Evolutionary conservation across 2,888 invertebrate species (phyloP).

Genomic region (Diaperis boleti): DNA sequence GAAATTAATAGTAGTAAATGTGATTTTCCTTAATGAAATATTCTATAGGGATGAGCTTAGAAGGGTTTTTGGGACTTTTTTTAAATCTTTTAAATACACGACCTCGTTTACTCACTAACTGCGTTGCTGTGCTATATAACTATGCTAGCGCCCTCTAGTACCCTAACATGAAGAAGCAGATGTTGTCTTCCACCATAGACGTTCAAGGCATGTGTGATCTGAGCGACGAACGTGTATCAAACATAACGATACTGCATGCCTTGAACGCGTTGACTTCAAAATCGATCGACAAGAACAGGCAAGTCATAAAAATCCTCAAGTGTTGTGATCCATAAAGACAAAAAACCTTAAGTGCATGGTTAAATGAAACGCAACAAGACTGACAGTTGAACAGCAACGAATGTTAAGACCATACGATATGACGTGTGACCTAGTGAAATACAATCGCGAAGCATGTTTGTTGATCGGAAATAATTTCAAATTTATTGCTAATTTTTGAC

Average conservation of each 20-base stretch:
- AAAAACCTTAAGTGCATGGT: constrained; percentile 51
- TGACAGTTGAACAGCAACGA: constrained; percentile 48
- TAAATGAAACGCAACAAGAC: constrained; percentile 54
- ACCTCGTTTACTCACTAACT: constrained; percentile 38
- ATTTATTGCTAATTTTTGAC: constrained; percentile 18
- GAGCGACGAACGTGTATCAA: constrained; percentile 12
- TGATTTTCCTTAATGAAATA: background rate
- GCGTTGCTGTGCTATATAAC: constrained; percentile 29
- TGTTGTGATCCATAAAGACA: constrained; percentile 52
- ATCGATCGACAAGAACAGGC: constrained; percentile 46
- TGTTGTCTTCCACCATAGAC: constrained; percentile 26
- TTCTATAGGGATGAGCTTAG: constrained; percentile 21
- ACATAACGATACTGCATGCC: constrained; percentile 20
- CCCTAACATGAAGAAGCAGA: constrained; percentile 28
- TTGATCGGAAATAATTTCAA: constrained; percentile 34
- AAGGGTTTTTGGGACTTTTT: constrained; percentile 6
- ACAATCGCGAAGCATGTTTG: constrained; percentile 27
- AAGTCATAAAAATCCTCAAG: constrained; percentile 52
- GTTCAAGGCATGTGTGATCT: constrained; percentile 36
- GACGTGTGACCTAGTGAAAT: constrained; percentile 32
- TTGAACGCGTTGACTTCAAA: constrained; percentile 16
- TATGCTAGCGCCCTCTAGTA: constrained; percentile 29
- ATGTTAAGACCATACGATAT: constrained; percentile 31
- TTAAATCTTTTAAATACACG: constrained; percentile 10
- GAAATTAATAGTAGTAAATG: constrained; percentile 16